A percentile compares a stretch with the other conserved stretches of the same genome.
Evolutionary conservation across 2,888 invertebrate genomes (phyloP).

Genomic region (Metellina segmentata): DNA sequence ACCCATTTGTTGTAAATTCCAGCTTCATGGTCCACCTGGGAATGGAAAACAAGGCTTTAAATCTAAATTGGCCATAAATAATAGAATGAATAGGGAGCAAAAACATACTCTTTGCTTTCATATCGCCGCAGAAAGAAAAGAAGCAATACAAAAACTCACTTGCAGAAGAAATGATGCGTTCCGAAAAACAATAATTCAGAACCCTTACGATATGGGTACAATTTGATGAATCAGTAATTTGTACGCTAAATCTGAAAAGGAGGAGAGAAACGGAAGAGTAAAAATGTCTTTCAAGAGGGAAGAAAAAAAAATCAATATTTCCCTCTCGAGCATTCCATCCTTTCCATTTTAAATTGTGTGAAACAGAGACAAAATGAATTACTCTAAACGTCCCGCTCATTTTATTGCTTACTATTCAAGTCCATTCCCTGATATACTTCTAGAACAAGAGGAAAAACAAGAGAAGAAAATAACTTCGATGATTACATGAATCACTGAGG

Average conservation of each 20-base stretch:
- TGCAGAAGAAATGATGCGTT: slow-evolving; percentile 35
- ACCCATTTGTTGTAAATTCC: slow-evolving; percentile 33
- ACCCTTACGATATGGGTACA: slow-evolving; percentile 36
- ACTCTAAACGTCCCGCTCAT: slow-evolving; percentile 50
- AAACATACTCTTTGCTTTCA: slow-evolving; percentile 10
- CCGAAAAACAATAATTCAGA: slow-evolving; percentile 49
- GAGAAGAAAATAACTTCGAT: slow-evolving; percentile 41
- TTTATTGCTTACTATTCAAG: slow-evolving; percentile 62
- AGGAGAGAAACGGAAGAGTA: neutral
- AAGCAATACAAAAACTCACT: slow-evolving; percentile 13
- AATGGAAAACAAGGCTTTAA: slow-evolving; percentile 42
- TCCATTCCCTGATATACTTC: slow-evolving; percentile 49
- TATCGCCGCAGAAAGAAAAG: neutral
- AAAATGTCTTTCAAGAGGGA: neutral
- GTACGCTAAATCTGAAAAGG: slow-evolving; percentile 42
- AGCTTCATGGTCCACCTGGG: slow-evolving; percentile 35
- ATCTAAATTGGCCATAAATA: slow-evolving; percentile 55
- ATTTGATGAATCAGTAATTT: slow-evolving; percentile 69
- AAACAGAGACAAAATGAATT: slow-evolving; percentile 67
- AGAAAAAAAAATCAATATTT: slow-evolving; percentile 60
- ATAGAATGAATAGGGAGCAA: slow-evolving; percentile 35
- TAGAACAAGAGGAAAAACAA: slow-evolving; percentile 7
- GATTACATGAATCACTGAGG: slow-evolving; percentile 61
- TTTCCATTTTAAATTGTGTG: slow-evolving; percentile 57
- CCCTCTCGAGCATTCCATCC: slow-evolving; percentile 7